Base-by-base conservation (phyloP, 2,888 invertebrate species). In the Amiota mariae region DNA sequence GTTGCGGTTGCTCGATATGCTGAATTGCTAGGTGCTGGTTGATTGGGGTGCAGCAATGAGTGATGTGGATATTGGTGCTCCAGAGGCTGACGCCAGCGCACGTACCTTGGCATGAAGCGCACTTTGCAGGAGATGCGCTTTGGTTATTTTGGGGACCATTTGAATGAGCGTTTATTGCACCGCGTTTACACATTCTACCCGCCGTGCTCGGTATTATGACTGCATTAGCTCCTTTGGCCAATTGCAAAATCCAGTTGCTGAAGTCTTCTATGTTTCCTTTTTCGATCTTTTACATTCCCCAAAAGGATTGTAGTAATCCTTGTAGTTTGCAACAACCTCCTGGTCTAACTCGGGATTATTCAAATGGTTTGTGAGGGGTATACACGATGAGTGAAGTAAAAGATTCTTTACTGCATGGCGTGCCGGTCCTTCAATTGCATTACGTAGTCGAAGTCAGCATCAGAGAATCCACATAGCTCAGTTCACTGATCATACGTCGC, bases 401-500 rank as follows among this genome's bases (percentile, higher is more conserved):
- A 51, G 51, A 51, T 51, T 51, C n/a, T 4, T 51, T 51, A 51
- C n/a, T 51, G 12, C 54, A 51, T 51, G 3, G 3, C n/a, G 54
- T 51, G 54, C 13, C 54, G 54, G 13, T 51, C 54, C 54, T 51
- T 51, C 12, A 51, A 51, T 4, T 51, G 4, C 54, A 51, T n/a
- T 51, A 51, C 3, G 54, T 51, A 51, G 54, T 51, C 54, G n/a
- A 51, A 8, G 8, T n/a, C 12, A 51, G 54, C 51, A 4, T 51
- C 54, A 51, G 54, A 51, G 54, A 51, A 51, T 51, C 54, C 54
- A 51, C 54, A n/a, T 6, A 51, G 54, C 54, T 51, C 54, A 51
- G 54, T n/a, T 8, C 8, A 51, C 54, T 51, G 54, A 51, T 51
- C 54, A 51, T 51, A 51, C 54, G 54, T 51, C 54, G 13, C 6